Evolutionary conservation across 2,888 invertebrate genomes (phyloP).

Genomic region (Leuctra nigra): DNA sequence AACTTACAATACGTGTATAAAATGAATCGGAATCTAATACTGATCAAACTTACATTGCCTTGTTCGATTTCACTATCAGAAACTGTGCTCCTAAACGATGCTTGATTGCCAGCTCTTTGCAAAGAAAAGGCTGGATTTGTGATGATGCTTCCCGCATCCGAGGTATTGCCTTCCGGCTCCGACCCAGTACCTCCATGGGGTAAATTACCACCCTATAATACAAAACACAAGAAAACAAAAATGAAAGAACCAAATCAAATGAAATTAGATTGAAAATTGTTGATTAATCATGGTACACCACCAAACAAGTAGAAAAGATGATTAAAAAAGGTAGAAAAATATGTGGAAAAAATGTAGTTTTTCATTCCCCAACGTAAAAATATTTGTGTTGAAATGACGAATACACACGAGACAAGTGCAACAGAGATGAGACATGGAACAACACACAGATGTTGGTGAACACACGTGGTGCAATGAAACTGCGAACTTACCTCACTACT

Average conservation of each 20-base stretch:
- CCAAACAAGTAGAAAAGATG: background rate
- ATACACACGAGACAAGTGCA: no score
- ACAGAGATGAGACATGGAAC: no score
- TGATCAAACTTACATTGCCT: constrained; percentile 81
- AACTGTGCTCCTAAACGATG: constrained; percentile 78
- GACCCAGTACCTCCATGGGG: constrained; percentile 25
- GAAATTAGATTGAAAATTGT: no score
- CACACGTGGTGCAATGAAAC: no score
- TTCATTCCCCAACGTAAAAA: no score
- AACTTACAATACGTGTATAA: no score
- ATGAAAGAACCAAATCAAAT: no score
- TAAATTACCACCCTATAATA: constrained; percentile 26
- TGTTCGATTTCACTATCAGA: constrained; percentile 92
- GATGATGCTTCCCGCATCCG: constrained; percentile 74
- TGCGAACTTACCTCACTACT: no score
- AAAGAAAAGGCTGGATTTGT: constrained; percentile 68
- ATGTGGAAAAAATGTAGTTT: background rate
- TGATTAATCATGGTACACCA: no score
- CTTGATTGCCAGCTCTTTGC: constrained; percentile 66
- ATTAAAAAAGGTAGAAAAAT: background rate
- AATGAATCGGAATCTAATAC: no score
- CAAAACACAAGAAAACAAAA: constrained; percentile 20
- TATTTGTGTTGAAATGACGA: no score
- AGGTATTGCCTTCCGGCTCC: constrained; percentile 33
- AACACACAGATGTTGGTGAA: no score